Evolutionary conservation across 1,140 invertebrate genomes (phyloP).

Genomic region (Coelopa frigida): DNA sequence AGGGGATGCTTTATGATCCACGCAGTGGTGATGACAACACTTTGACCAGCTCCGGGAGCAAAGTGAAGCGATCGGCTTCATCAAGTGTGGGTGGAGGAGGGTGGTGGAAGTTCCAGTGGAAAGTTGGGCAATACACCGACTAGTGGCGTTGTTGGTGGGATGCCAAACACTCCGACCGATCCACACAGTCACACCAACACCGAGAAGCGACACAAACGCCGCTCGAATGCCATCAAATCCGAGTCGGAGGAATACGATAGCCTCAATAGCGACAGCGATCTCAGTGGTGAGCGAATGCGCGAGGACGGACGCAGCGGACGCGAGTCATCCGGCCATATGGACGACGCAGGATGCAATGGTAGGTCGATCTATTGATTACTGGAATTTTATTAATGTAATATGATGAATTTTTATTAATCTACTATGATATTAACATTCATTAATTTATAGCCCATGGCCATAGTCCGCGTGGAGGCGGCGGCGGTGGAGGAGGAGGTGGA

Average conservation of each 20-base stretch:
- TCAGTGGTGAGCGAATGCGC: conserved; percentile 36
- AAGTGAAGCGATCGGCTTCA: conserved; percentile 36
- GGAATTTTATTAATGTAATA: not conserved
- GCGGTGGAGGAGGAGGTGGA: too few species aligned
- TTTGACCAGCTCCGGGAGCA: conserved; percentile 19
- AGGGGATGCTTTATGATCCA: conserved; percentile 23
- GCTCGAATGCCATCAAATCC: conserved; percentile 43
- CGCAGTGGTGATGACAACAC: conserved; percentile 22
- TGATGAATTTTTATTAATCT: too few species aligned
- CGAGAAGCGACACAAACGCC: conserved; percentile 25
- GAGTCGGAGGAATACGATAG: conserved; percentile 57
- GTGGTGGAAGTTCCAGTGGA: conserved; percentile 15
- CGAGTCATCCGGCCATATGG: conserved; percentile 50
- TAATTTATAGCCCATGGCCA: conserved; percentile 18
- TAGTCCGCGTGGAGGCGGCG: conserved; percentile 21
- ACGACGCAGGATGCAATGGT: conserved; percentile 44
- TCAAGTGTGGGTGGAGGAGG: conserved; percentile 19
- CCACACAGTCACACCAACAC: conserved; percentile 21
- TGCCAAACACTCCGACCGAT: conserved; percentile 4
- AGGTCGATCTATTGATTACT: not conserved
- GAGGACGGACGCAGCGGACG: conserved; percentile 18
- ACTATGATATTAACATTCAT: too few species aligned
- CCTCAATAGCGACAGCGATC: conserved; percentile 52
- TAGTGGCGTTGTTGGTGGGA: conserved; percentile 7
- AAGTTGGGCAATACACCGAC: conserved; percentile 15